Evolutionary conservation across 2,113 vertebrate species (phyloP), one percentile per base, ranked within the genome.

Genomic region (Emydura subglobosa): DNA sequence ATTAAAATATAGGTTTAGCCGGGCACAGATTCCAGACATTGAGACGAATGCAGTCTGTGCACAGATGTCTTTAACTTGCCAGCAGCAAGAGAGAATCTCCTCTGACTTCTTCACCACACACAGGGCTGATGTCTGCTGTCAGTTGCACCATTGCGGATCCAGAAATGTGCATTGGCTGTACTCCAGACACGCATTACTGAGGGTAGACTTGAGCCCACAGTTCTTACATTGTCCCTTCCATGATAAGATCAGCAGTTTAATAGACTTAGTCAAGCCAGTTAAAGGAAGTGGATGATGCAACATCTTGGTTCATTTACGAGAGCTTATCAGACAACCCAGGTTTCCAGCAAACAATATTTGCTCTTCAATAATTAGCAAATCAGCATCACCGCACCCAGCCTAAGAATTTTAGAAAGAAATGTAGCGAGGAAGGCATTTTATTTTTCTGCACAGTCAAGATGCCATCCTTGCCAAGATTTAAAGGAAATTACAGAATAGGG

Each of bases 361-460:
- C 91, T 76, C 6, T 19, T 89, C 79, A 86, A 14, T 53, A 86
- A 90, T 55, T 88, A 44, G 42, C 72, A 1, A 0, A 93, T 82
- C 54, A 39, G 39, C n/a, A 21, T 57, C 54, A 55, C 39, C 3
- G 3, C 80, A 54, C 89, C 90, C 57, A 50, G 50, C 57, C 96
- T 39, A 92, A 94, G 89, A 76, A 76, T 76, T 68, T 68, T 68
- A 68, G 65, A 39, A 68, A n/a, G 16, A n/a, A 68, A 68, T 68
- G 9, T n/a, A 68, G 65, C 34, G n/a, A 68, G 34, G 19, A 68
- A 0, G 0, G 90, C 42, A 11, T 44, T 22, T 22, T 76, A 44
- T 87, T 39, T 72, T 93, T 51, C 87, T 93, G 95, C 85, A 44
- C 83, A 81, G 2, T 95, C 96, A 76, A 47, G 42, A 27, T 27